Base-by-base conservation (phyloP, 2,888 invertebrate species). In the Leptinotarsa tumamoca region DNA sequence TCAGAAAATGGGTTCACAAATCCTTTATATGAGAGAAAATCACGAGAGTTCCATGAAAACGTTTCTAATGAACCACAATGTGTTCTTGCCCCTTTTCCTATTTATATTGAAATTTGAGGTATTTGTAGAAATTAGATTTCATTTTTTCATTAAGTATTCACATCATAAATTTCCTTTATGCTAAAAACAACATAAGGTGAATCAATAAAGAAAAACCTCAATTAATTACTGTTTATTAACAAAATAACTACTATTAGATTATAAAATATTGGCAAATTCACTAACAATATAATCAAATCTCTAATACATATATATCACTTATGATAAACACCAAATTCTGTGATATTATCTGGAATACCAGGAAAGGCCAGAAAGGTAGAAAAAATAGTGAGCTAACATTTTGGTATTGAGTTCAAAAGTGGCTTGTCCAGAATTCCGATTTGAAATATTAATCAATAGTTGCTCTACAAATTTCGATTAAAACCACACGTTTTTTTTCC, bases 221-320 rank as follows among this genome's bases (percentile, higher is more conserved):
- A 33, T 33, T 63, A 43, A 63, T 63, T 63, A 63, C n/a, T n/a
- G 33, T 63, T 63, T 63, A 63, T n/a, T 63, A 63, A 63, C 63
- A 63, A 63, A 63, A 63, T 63, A 63, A 17, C 33, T 63, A 63
- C 63, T 63, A 63, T 63, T 43, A 4, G 63, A 63, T 63, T 63
- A 63, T 63, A 63, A 63, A 63, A 63, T 63, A 63, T 63, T 63
- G 63, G 63, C 63, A 63, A 63, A 43, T 63, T 63, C 43, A 63
- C 63, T 63, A 63, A 63, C 63, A 63, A 63, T 63, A 63, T 33
- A 63, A 63, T 43, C 63, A 33, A 63, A 43, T 63, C 43, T 63
- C 63, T 63, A 63, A 63, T 63, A 63, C 17, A 43, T 63, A 63
- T 43, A 15, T 43, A 63, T 63, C 43, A 63, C 27, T 63, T 27